phyloP scores from a whole-genome alignment of 2,888 invertebrate species.

The Lottia scabra region DNA sequence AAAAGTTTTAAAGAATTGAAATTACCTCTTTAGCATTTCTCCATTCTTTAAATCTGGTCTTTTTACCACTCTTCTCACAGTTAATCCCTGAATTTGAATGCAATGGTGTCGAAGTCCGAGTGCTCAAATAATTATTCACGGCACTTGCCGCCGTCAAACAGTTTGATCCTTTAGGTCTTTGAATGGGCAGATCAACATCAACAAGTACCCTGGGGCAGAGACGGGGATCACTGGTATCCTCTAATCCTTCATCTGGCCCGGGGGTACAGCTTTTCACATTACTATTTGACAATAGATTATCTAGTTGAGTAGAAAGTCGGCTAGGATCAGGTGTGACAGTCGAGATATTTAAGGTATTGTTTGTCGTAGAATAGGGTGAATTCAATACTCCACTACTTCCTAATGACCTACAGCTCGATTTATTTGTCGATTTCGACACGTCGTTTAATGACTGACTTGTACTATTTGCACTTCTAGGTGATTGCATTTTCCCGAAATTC shows the following conservation, averaged over 20 bases:
- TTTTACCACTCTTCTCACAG: not conserved
- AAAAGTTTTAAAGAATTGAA: not conserved
- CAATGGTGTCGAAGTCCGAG: slow-evolving; percentile 15
- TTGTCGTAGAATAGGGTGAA: not conserved
- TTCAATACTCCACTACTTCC: not conserved
- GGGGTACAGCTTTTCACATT: not conserved
- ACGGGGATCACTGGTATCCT: slow-evolving; percentile 19
- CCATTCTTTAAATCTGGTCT: not conserved
- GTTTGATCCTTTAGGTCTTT: slow-evolving; percentile 23
- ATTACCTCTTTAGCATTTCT: not conserved
- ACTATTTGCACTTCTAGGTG: not conserved
- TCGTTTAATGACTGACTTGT: not conserved
- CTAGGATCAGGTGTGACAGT: not conserved
- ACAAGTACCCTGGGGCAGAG: slow-evolving; percentile 50
- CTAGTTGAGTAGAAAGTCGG: not conserved
- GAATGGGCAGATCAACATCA: slow-evolving; percentile 43
- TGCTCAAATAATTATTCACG: slow-evolving; percentile 20
- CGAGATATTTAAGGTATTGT: not conserved
- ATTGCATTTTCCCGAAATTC: not conserved
- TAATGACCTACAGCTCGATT: not conserved
- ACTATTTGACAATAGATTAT: slow-evolving; percentile 6
- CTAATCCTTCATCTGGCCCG: not conserved
- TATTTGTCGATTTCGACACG: not conserved
- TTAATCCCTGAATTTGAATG: slow-evolving; percentile 9
- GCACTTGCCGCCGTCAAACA: slow-evolving; percentile 7